These are phyloP conservation scores for Eilema sororculum DNA, from an alignment of 2,888 invertebrate genomes.

Conservation along the genomic window DNA sequence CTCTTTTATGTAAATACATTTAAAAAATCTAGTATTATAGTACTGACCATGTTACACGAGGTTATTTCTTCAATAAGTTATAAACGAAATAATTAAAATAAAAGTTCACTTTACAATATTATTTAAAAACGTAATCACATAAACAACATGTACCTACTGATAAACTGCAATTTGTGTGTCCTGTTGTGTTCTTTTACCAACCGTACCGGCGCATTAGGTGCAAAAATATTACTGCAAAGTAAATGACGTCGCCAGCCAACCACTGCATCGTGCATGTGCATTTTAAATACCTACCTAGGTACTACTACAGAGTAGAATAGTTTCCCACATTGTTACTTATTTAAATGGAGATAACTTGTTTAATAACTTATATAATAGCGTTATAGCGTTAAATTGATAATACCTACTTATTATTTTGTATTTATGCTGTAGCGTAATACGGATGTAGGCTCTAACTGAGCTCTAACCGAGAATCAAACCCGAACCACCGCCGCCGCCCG, in stretches of 20 bases:
- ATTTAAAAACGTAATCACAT: constrained; percentile 65
- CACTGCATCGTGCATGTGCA: constrained; percentile 84
- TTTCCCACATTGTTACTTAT: constrained; percentile 46
- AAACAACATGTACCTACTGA: constrained; percentile 60
- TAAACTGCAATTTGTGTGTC: constrained; percentile 79
- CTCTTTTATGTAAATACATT: neutral
- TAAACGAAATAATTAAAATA: constrained; percentile 38
- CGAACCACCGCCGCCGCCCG: neutral
- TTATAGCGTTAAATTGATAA: no score
- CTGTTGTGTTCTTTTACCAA: constrained; percentile 70
- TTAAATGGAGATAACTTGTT: constrained; percentile 23
- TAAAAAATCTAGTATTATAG: constrained; percentile 10
- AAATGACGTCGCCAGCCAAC: constrained; percentile 84
- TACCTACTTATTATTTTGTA: no score
- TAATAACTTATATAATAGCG: no score
- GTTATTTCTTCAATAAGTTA: constrained; percentile 52
- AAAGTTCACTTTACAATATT: constrained; percentile 55
- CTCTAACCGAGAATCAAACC: no score
- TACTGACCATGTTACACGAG: constrained; percentile 42
- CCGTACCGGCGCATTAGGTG: constrained; percentile 84
- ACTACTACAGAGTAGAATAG: constrained; percentile 67
- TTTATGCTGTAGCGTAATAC: no score
- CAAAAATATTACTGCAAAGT: constrained; percentile 85
- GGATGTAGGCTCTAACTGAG: neutral
- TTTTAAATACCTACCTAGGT: constrained; percentile 67